Base-by-base conservation (phyloP, 37 sponge, comb jelly and placozoan genomes). In the Halisarca cf. caerulea region DNA sequence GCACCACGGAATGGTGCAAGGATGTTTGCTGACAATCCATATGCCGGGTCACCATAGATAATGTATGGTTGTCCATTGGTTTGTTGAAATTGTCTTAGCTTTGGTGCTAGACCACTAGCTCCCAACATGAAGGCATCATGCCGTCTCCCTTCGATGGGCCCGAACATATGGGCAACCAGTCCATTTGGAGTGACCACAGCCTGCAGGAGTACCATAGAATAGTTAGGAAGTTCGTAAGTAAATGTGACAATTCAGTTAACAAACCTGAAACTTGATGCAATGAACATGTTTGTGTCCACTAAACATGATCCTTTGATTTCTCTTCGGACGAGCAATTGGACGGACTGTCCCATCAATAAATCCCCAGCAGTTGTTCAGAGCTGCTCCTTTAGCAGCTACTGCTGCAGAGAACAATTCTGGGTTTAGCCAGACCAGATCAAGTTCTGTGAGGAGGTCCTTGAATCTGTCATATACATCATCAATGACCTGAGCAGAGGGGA, bases 151-250 rank as follows among this genome's bases (percentile, higher is more conserved):
- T 78, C 79, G 14, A 78, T 11, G 20, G 79, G 79, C 2, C 78
- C 51, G 21, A 38, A 43, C 45, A 78, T n/a, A 78, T 78, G 78
- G 21, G 78, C 78, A 2, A 78, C 7, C 1, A 78, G 51, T 2
- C 78, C 78, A 39, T 78, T 78, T 42, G 78, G 78, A 35, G 75
- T 39, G 42, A 73, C 75, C 42, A 73, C 41, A 34, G 75, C 27
- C 75, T 73, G 24, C n/a, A 39, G 9, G 35, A 8, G 24, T 8
- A 73, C 14, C 9, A 37, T 11, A 73, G 15, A 9, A 66, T n/a
- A 27, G 11, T 9, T 25, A 66, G 21, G 21, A 14, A 27, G 30
- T 20, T 55, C 57, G 17, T 55, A 55, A 17, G 11, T 20, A 55
- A 55, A 55, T 20, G 17, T 20, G 11, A 55, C 57, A 55, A 55